Conservation (phyloP, 2,888 invertebrate genomes). For the Keiferia lycopersicella region DNA sequence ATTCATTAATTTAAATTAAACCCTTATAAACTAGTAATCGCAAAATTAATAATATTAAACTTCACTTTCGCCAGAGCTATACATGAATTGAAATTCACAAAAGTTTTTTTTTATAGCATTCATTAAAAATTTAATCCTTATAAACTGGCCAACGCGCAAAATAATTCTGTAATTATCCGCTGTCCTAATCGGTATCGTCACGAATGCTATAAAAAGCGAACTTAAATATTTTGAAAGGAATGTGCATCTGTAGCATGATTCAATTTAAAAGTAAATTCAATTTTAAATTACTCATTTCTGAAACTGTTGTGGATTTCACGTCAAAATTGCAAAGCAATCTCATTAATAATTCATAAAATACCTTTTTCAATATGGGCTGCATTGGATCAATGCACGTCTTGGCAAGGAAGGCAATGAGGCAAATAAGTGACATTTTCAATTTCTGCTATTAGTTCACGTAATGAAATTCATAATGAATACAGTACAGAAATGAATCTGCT, state of each 20-base stretch:
- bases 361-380: not conserved
- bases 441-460: not conserved
- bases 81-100: too few species aligned
- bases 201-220: too few species aligned
- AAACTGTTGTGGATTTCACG: not conserved
- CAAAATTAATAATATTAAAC: not conserved
- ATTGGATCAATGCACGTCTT: not conserved
- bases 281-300: not conserved
- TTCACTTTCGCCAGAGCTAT: too few species aligned
- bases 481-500: not conserved
- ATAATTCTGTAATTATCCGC: not conserved
- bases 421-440: not conserved
- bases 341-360: slow-evolving; percentile 1
- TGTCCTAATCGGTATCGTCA: not conserved
- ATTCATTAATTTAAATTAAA: too few species aligned
- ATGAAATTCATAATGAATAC: not conserved
- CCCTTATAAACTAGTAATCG: too few species aligned
- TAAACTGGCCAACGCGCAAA: not conserved
- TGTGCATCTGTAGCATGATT: not conserved
- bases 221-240: too few species aligned
- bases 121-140: too few species aligned
- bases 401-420: not conserved
- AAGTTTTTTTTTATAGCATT: too few species aligned
- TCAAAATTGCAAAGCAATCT: not conserved
- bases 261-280: not conserved